Percentiles rank a stretch among this genome's conserved stretches.
Conservation (phyloP, 2,113 vertebrate genomes). For the pig (Sus scrofa) region DNA sequence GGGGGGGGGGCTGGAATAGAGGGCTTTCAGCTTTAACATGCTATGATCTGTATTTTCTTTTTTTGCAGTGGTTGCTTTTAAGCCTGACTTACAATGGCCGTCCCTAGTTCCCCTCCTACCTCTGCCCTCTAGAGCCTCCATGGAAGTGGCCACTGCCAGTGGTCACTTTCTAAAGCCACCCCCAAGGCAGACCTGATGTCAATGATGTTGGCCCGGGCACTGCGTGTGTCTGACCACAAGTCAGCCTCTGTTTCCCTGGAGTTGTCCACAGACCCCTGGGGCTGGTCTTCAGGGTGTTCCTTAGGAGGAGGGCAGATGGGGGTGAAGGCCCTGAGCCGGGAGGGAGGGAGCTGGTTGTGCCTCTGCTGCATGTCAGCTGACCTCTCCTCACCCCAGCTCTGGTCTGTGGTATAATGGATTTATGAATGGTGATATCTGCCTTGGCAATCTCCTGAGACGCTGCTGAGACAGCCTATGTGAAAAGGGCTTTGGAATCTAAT, state of each 20-base stretch:
- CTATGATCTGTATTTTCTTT: not conserved
- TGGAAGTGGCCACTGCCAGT: not conserved
- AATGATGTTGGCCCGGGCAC: not conserved
- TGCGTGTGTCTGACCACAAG: not conserved
- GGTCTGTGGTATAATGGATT: not conserved
- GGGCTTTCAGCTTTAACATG: not conserved
- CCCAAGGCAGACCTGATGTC: not conserved
- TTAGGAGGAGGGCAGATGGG: not conserved
- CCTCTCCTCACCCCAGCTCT: not conserved
- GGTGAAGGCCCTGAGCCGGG: rapidly evolving
- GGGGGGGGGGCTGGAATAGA: not conserved
- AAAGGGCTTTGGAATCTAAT: conserved; percentile 23
- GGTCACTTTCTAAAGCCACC: not conserved
- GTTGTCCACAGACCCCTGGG: not conserved
- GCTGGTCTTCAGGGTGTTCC: not conserved
- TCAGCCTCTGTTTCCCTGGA: not conserved
- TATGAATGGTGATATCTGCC: not conserved
- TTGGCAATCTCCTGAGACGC: conserved; percentile 36
- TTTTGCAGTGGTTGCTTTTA: not conserved
- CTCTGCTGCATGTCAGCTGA: not conserved
- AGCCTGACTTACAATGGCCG: not conserved
- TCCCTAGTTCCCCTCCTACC: not conserved
- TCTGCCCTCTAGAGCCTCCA: not conserved
- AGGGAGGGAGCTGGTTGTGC: not conserved
- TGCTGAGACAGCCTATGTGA: conserved; percentile 12